phyloP scores from a whole-genome alignment of 1,140 invertebrate species.

The Nebria ingens region DNA sequence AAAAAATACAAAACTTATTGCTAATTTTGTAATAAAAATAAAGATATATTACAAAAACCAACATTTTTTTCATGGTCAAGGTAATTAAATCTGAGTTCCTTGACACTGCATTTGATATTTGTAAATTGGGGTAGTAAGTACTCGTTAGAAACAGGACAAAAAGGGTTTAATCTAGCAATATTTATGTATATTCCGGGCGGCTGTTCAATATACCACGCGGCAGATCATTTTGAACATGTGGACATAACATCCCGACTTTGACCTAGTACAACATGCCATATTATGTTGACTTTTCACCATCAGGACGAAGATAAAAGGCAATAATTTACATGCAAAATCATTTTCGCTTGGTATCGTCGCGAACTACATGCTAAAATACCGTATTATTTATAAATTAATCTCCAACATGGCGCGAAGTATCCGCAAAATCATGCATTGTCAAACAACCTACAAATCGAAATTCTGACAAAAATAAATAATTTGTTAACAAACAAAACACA shows the following conservation, averaged over 20 bases:
- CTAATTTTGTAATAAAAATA: neutral
- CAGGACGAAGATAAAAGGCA: no score
- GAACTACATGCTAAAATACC: neutral
- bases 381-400: slow-evolving; percentile 17
- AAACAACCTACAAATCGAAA: slow-evolving; percentile 17
- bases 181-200: neutral
- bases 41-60: no score
- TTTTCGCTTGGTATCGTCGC: neutral
- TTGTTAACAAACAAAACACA: neutral
- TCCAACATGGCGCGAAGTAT: slow-evolving; percentile 34
- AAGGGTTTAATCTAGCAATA: neutral
- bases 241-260: slow-evolving; percentile 2
- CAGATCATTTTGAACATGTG: slow-evolving; percentile 2
- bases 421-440: slow-evolving; percentile 28
- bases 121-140: no score
- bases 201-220: neutral
- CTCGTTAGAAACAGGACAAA: neutral
- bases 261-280: slow-evolving; percentile 3
- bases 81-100: no score
- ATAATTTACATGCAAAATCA: neutral
- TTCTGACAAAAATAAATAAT: slow-evolving; percentile 1
- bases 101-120: no score
- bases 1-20: neutral
- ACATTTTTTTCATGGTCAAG: no score
- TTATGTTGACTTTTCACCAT: neutral